Percentiles rank a stretch among this genome's conserved stretches.
These are phyloP conservation scores for Bimastos eiseni DNA, from an alignment of 2,888 invertebrate species.

Conservation along the genomic window DNA sequence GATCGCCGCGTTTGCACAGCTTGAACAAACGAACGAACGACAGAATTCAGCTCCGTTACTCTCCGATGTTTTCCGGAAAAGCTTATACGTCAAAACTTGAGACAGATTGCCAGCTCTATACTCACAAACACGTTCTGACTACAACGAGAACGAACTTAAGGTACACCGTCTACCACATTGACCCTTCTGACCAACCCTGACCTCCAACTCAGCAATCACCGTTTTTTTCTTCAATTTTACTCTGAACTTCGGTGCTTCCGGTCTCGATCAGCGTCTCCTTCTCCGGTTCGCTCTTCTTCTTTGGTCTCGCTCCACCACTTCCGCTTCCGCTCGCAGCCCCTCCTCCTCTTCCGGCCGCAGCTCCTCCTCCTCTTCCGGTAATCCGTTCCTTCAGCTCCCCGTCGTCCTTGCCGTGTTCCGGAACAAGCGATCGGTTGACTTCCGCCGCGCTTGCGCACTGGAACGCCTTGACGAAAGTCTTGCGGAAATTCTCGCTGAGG, in stretches of 20 bases:
- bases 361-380: background rate
- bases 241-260: background rate
- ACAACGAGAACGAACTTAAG: background rate
- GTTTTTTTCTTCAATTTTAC: background rate
- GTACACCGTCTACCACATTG: background rate
- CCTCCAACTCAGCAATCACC: background rate
- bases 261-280: background rate
- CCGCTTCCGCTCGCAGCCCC: background rate
- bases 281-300: background rate
- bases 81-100: background rate
- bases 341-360: background rate
- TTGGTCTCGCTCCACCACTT: background rate
- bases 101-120: background rate
- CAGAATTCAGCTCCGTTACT: too few relatives aligned
- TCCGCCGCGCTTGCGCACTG: conserved; percentile 46
- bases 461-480: conserved; percentile 59
- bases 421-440: background rate
- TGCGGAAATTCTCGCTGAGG: conserved; percentile 59
- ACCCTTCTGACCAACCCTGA: background rate
- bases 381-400: background rate
- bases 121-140: background rate
- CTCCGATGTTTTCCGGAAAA: background rate
- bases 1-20: background rate
- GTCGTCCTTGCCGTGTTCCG: conserved; percentile 22
- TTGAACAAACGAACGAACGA: background rate